Conservation (phyloP, 2,888 invertebrate genomes). For the Lottia gigantea region DNA sequence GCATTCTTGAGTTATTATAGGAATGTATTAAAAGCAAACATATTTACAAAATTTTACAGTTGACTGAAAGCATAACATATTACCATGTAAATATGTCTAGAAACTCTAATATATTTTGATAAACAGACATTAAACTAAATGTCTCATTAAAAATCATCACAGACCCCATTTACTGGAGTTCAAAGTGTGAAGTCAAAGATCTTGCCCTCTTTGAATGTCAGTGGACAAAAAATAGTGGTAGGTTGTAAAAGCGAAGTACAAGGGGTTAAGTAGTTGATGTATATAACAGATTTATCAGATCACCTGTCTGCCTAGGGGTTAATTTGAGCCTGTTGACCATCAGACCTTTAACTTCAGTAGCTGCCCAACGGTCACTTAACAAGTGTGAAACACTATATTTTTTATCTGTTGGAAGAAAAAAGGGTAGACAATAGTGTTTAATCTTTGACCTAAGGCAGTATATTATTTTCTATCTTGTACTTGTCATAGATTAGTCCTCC, state of each 20-base stretch:
- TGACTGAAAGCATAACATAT: too few relatives aligned
- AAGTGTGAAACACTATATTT: constrained; percentile 8
- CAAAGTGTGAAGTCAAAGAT: constrained; percentile 3
- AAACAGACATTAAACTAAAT: neutral
- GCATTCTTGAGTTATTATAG: too few relatives aligned
- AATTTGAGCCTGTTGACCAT: neutral
- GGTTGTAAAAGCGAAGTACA: neutral
- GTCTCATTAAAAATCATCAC: neutral
- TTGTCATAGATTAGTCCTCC: too few relatives aligned
- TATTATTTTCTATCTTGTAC: too few relatives aligned
- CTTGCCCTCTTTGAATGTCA: constrained; percentile 5
- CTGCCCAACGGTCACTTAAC: neutral
- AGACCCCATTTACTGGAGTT: neutral
- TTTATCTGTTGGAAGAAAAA: neutral
- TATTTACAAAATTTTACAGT: too few relatives aligned
- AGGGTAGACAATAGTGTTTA: neutral
- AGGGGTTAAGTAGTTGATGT: constrained; percentile 9
- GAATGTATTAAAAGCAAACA: too few relatives aligned
- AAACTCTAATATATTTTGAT: neutral
- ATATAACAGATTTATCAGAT: constrained; percentile 4
- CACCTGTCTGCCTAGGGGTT: constrained; percentile 1
- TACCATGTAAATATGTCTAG: too few relatives aligned
- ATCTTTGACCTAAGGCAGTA: constrained; percentile 2
- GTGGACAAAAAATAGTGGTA: neutral
- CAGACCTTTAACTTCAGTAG: constrained; percentile 3